These are phyloP conservation scores for Heliconius himera DNA, from an alignment of 1,140 invertebrate genomes.

Conservation along the genomic window DNA sequence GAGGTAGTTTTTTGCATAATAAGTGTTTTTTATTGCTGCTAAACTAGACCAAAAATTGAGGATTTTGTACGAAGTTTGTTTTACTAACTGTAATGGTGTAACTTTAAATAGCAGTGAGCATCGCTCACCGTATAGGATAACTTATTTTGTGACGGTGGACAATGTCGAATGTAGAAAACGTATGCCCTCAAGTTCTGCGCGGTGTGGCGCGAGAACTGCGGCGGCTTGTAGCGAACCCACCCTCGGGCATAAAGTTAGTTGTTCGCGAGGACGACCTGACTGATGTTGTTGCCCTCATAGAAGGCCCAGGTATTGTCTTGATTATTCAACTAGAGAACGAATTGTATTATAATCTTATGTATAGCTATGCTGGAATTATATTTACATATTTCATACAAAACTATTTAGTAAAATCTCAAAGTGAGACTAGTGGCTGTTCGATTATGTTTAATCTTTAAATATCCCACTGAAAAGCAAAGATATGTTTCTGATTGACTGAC, in stretches of 20 bases:
- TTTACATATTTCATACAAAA: no score
- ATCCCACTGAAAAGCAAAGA: no score
- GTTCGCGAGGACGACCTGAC: slow-evolving; percentile 68
- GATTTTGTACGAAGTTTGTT: slow-evolving; percentile 4
- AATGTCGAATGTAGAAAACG: slow-evolving; percentile 76
- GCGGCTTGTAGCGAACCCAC: slow-evolving; percentile 61
- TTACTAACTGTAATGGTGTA: slow-evolving; percentile 37
- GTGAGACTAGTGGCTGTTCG: no score
- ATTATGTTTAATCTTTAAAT: no score
- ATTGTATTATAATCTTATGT: not conserved
- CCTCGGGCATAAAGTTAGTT: slow-evolving; percentile 65
- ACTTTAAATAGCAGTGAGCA: slow-evolving; percentile 26
- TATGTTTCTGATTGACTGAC: no score
- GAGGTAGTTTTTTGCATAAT: not conserved
- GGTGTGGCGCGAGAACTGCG: slow-evolving; percentile 63
- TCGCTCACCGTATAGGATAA: slow-evolving; percentile 27
- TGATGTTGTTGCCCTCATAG: slow-evolving; percentile 64
- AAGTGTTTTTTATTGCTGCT: not conserved
- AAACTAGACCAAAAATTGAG: not conserved
- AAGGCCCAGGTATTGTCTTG: slow-evolving; percentile 58
- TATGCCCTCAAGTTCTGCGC: slow-evolving; percentile 69
- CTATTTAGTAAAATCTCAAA: no score
- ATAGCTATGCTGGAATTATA: not conserved
- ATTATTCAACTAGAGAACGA: not conserved
- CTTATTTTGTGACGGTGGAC: not conserved